phyloP scores from a whole-genome alignment of 2,113 vertebrate genomes.

The Colius striatus region DNA sequence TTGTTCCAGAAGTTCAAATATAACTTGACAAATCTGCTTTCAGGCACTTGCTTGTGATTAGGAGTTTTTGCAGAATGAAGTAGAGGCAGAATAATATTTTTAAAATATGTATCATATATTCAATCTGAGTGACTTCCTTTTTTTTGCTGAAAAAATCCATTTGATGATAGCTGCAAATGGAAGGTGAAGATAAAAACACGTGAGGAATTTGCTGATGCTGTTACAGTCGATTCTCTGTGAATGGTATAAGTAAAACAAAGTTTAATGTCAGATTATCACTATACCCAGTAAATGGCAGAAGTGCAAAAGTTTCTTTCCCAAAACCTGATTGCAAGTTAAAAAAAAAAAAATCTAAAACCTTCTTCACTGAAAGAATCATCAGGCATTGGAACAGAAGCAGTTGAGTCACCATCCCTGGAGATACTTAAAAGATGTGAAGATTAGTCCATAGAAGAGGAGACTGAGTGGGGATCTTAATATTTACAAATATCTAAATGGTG shows the following conservation, averaged over 20 bases:
- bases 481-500: too few species aligned
- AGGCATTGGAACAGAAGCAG: too few species aligned
- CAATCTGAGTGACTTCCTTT: background rate
- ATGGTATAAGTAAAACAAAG: background rate
- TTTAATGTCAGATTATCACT: background rate
- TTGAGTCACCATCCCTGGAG: background rate
- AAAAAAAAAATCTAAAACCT: too few species aligned
- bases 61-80: background rate
- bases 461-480: too few species aligned
- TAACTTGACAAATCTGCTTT: background rate
- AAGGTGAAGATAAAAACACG: background rate
- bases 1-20: background rate
- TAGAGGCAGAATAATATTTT: background rate
- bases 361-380: too few species aligned
- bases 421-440: too few species aligned
- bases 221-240: background rate
- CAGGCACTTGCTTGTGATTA: background rate
- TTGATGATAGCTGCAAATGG: background rate
- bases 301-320: background rate
- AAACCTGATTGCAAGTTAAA: background rate
- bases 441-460: too few species aligned
- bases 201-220: background rate
- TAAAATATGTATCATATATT: background rate
- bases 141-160: background rate
- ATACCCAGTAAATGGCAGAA: background rate